A percentile compares a stretch with the other conserved stretches of the same genome.
Evolutionary conservation across 2,113 vertebrate species (phyloP).

Genomic region (Noctilio leporinus): DNA sequence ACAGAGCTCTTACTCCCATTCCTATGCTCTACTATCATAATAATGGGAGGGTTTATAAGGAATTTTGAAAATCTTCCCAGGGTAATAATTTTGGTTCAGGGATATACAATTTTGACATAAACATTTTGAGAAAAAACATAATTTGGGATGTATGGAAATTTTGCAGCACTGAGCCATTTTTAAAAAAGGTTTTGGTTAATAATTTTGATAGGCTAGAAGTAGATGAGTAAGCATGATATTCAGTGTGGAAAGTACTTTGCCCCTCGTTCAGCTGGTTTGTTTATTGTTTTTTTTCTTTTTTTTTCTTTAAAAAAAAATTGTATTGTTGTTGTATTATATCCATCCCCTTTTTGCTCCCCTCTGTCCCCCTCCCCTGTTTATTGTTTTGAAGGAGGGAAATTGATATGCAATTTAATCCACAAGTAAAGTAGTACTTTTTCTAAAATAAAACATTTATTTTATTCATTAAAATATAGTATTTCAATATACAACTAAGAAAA

Average conservation of each 20-base stretch:
- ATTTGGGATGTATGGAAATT: neutral
- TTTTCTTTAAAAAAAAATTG: too few species aligned
- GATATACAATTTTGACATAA: neutral
- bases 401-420: slow-evolving; percentile 42
- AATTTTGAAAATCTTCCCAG: neutral
- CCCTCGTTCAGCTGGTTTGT: slow-evolving; percentile 47
- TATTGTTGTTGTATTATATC: too few species aligned
- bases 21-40: neutral
- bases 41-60: neutral
- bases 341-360: too few species aligned
- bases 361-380: too few species aligned
- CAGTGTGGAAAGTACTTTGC: neutral
- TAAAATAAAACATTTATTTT: slow-evolving; percentile 43
- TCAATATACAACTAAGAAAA: slow-evolving; percentile 23
- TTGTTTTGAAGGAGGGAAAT: slow-evolving; percentile 53
- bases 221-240: neutral
- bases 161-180: neutral
- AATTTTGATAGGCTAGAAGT: neutral
- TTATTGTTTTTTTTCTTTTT: slow-evolving; percentile 65
- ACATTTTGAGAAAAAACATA: neutral
- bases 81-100: neutral
- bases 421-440: slow-evolving; percentile 22
- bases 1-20: neutral
- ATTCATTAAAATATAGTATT: slow-evolving; percentile 41
- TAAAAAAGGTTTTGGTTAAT: neutral